Evolutionary conservation across 2,888 invertebrate species (phyloP).

Genomic region (Microdon myrmicae): DNA sequence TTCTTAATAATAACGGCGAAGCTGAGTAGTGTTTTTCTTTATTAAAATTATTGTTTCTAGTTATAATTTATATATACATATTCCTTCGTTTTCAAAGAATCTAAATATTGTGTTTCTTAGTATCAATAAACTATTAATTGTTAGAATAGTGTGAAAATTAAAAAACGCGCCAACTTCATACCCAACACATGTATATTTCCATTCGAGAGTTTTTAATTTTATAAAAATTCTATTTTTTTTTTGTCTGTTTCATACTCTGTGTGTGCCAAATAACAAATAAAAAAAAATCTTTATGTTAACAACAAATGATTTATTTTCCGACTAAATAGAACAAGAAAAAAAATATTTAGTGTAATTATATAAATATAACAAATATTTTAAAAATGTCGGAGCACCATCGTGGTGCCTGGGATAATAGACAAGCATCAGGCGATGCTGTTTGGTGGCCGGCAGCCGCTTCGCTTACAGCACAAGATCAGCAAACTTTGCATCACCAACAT

Average conservation of each 20-base stretch:
- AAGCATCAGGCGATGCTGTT: constrained; percentile 68
- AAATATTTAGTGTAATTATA: constrained; percentile 3
- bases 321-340: constrained; percentile 7
- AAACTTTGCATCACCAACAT: constrained; percentile 68
- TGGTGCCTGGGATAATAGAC: constrained; percentile 74
- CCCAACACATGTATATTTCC: too few relatives aligned
- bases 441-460: constrained; percentile 70
- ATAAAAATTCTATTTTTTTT: too few relatives aligned
- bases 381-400: constrained; percentile 75
- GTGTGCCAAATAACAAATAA: constrained; percentile 1
- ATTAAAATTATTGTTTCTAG: constrained; percentile 21
- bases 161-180: too few relatives aligned
- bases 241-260: too few relatives aligned
- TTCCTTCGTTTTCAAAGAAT: constrained; percentile 32
- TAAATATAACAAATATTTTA: constrained; percentile 23
- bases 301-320: constrained; percentile 2
- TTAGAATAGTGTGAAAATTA: too few relatives aligned
- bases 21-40: constrained; percentile 32
- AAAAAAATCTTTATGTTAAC: neutral
- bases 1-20: constrained; percentile 46
- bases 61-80: constrained; percentile 25
- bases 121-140: too few relatives aligned
- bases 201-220: neutral
- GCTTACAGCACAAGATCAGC: constrained; percentile 68
- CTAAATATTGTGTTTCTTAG: neutral